These are phyloP conservation scores for Morus bassanus DNA, from an alignment of 2,797 vertebrate genomes.

Conservation along the genomic window DNA sequence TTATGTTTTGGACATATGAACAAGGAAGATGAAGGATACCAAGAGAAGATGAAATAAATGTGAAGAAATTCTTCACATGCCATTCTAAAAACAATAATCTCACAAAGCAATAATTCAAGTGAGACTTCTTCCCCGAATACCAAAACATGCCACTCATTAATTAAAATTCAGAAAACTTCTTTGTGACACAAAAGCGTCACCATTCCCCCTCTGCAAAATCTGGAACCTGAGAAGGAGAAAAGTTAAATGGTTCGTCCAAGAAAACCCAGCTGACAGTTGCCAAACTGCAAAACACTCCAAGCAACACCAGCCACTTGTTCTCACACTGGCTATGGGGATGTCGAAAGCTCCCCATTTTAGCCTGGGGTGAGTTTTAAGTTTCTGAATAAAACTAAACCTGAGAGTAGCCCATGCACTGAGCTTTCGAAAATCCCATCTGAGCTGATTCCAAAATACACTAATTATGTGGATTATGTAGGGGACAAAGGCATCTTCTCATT, in stretches of 20 bases:
- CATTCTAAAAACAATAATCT: constrained; percentile 60
- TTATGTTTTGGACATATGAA: constrained; percentile 45
- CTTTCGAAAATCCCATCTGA: background rate
- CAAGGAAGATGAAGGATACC: constrained; percentile 43
- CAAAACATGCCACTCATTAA: constrained; percentile 40
- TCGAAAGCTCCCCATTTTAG: background rate
- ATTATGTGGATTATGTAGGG: constrained; percentile 14
- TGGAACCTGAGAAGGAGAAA: background rate
- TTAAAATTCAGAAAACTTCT: constrained; percentile 21
- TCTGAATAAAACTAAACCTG: background rate
- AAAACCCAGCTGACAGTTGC: background rate
- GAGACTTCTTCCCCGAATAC: constrained; percentile 29
- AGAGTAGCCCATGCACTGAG: background rate
- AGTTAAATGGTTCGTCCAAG: background rate
- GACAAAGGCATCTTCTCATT: constrained; percentile 24
- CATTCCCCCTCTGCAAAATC: background rate
- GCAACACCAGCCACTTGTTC: background rate
- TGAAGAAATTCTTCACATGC: constrained; percentile 53
- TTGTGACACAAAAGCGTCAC: background rate
- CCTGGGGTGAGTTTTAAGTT: background rate
- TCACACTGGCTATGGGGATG: background rate
- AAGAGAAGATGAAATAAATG: constrained; percentile 28
- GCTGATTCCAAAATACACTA: background rate
- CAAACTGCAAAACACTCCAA: background rate
- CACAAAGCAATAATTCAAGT: constrained; percentile 47